phyloP scores from a whole-genome alignment of 2,888 invertebrate genomes.

The Caradrina clavipalpis region DNA sequence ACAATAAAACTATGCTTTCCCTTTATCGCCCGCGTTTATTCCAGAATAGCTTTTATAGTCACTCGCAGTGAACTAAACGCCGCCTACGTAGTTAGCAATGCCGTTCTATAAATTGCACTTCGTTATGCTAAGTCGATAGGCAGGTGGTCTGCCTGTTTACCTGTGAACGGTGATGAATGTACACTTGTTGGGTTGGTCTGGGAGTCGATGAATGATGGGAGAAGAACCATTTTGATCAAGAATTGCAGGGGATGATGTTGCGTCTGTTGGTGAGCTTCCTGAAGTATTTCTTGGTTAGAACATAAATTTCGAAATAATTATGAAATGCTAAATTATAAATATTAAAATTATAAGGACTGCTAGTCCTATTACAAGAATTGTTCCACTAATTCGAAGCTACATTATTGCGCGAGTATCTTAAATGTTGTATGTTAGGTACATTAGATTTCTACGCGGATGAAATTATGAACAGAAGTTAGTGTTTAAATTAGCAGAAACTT shows the following conservation, averaged over 20 bases:
- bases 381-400: no score
- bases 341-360: no score
- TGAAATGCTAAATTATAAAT: no score
- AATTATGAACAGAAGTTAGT: no score
- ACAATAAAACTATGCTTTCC: slow-evolving; percentile 55
- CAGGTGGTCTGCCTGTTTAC: slow-evolving; percentile 80
- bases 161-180: slow-evolving; percentile 65
- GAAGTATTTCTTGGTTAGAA: no score
- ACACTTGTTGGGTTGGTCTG: slow-evolving; percentile 38
- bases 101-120: slow-evolving; percentile 84
- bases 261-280: no score
- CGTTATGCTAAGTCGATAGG: slow-evolving; percentile 83
- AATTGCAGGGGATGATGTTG: slow-evolving; percentile 6
- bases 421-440: no score
- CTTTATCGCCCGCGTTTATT: slow-evolving; percentile 38
- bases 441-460: no score
- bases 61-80: slow-evolving; percentile 59
- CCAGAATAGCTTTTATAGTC: slow-evolving; percentile 57
- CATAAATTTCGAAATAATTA: no score
- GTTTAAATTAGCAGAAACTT: no score
- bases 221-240: slow-evolving; percentile 30
- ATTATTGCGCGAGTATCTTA: no score
- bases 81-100: slow-evolving; percentile 67
- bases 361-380: no score
- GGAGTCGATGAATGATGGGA: slow-evolving; percentile 35